Conservation (phyloP, 2,113 vertebrate genomes). For the Daphoenositta chrysoptera region DNA sequence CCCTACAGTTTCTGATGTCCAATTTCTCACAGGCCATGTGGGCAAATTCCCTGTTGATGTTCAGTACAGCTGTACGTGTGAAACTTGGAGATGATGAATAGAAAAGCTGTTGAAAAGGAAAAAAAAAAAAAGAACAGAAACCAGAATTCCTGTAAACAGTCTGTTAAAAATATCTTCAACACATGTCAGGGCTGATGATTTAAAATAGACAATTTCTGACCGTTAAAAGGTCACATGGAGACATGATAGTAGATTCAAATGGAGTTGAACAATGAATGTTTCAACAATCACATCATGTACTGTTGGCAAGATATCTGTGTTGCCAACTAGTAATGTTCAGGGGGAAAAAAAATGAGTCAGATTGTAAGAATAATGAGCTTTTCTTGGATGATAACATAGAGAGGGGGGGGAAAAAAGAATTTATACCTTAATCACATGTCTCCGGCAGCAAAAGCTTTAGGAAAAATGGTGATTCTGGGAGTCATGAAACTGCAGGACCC, state of each 20-base stretch:
- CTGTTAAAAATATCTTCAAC: slow-evolving; percentile 54
- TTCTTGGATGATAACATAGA: neutral
- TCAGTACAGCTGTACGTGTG: neutral
- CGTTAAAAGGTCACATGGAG: neutral
- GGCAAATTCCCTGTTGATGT: neutral
- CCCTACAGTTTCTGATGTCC: neutral
- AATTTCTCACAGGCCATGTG: neutral
- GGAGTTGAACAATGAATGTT: neutral
- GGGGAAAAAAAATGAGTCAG: neutral
- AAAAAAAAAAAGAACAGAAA: slow-evolving; percentile 49
- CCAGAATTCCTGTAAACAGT: slow-evolving; percentile 56
- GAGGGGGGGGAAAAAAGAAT: rapidly evolving
- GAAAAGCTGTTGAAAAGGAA: slow-evolving; percentile 1
- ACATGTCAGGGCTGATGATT: neutral
- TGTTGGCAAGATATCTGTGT: neutral
- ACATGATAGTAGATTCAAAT: neutral
- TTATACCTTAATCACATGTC: neutral
- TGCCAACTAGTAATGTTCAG: slow-evolving; percentile 4
- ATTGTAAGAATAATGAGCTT: slow-evolving; percentile 9
- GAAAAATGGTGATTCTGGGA: neutral
- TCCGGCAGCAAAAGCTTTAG: neutral
- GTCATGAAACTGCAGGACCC: neutral
- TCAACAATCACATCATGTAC: slow-evolving; percentile 27
- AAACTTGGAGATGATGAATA: neutral
- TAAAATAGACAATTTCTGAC: slow-evolving; percentile 37